phyloP scores from a whole-genome alignment of 92 coral and sea anemone species.

The Blastomussa wellsi region DNA sequence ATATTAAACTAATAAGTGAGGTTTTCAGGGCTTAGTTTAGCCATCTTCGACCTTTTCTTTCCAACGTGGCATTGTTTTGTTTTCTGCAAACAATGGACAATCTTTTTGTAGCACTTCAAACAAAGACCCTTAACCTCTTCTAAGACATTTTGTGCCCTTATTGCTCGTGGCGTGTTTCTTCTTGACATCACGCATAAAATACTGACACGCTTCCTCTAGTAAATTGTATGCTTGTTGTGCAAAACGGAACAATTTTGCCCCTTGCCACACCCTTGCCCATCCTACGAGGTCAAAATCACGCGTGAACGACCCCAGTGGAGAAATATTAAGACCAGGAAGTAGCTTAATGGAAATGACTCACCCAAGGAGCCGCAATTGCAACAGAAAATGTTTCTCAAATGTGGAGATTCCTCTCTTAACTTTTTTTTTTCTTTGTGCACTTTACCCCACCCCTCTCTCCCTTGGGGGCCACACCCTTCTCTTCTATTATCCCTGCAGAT shows the following conservation, averaged over 20 bases:
- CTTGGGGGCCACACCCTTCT: no score
- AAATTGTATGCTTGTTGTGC: not conserved
- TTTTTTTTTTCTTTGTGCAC: no score
- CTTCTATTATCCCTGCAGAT: no score
- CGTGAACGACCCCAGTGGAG: not conserved
- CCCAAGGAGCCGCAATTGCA: not conserved
- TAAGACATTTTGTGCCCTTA: not conserved
- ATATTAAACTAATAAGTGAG: not conserved
- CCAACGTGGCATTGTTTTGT: slow-evolving; percentile 4
- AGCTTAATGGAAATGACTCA: not conserved
- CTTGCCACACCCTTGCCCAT: not conserved
- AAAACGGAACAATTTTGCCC: not conserved
- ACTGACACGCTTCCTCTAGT: not conserved
- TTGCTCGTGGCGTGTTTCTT: not conserved
- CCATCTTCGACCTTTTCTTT: not conserved
- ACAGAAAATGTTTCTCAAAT: not conserved
- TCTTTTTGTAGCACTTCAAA: not conserved
- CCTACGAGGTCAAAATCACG: no score
- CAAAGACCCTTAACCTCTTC: not conserved
- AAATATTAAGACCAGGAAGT: not conserved
- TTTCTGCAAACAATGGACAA: slow-evolving; percentile 11
- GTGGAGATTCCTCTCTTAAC: no score
- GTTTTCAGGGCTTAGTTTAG: not conserved
- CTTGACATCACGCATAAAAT: not conserved
- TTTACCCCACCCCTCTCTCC: no score